Conservation (phyloP, 2,797 vertebrate genomes). For the Tolypeutes matacus region DNA sequence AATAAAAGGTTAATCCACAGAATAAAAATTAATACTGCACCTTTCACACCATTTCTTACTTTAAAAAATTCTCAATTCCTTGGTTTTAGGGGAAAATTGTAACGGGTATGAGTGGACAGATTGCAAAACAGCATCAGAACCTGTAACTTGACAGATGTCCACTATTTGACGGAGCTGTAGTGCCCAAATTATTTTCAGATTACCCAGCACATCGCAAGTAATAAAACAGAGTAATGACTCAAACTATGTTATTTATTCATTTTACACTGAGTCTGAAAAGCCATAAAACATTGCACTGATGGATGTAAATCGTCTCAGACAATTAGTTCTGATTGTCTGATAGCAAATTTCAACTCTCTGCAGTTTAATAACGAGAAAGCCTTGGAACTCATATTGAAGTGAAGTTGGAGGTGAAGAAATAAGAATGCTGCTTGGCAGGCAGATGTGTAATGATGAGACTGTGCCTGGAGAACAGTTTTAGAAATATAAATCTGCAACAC, state of each 20-base stretch:
- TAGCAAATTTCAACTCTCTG: slow-evolving; percentile 85
- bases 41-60: background rate
- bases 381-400: slow-evolving; percentile 79
- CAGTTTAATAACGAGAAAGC: slow-evolving; percentile 86
- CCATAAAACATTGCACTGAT: slow-evolving; percentile 84
- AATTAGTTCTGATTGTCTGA: slow-evolving; percentile 85
- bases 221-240: slow-evolving; percentile 84
- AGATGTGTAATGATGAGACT: slow-evolving; percentile 66
- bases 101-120: slow-evolving; percentile 75
- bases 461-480: slow-evolving; percentile 25
- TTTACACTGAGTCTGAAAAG: slow-evolving; percentile 82
- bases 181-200: slow-evolving; percentile 83
- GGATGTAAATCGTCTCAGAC: slow-evolving; percentile 86
- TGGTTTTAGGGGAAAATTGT: background rate
- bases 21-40: background rate
- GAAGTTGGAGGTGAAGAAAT: slow-evolving; percentile 72
- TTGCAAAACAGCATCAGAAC: slow-evolving; percentile 73
- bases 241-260: slow-evolving; percentile 85
- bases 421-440: background rate
- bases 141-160: slow-evolving; percentile 85
- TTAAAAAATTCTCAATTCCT: background rate
- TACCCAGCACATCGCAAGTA: slow-evolving; percentile 76
- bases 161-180: slow-evolving; percentile 66
- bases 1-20: background rate
- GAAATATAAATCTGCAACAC: slow-evolving; percentile 53